A percentile compares a stretch with the other conserved stretches of the same genome.
Evolutionary conservation across 53 echinoderm and acorn worm species (phyloP).

Genomic region (Actinopyga echinites): DNA sequence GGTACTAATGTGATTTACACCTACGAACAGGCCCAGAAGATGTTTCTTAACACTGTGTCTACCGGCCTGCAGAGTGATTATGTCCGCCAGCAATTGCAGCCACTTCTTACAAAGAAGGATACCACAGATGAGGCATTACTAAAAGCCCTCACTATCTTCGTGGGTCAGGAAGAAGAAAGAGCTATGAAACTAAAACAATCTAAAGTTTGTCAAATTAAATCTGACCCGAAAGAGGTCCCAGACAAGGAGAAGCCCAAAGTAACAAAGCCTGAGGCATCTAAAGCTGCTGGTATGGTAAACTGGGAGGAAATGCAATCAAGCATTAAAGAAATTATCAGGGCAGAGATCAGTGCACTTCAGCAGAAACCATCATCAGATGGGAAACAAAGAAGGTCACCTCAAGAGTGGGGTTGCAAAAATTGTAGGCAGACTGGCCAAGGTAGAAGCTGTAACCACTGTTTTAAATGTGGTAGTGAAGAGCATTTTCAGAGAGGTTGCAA

Average conservation of each 20-base stretch:
- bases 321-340: constrained; percentile 9
- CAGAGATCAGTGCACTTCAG: too few species aligned
- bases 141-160: constrained; percentile 26
- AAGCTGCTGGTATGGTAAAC: neutral
- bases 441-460: neutral
- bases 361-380: neutral
- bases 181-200: constrained; percentile 7
- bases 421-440: constrained; percentile 13
- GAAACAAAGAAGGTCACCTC: neutral
- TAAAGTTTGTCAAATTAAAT: neutral
- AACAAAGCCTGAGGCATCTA: neutral
- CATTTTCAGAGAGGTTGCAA: too few species aligned
- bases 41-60: constrained; percentile 58
- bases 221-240: too few species aligned
- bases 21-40: constrained; percentile 22
- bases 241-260: too few species aligned
- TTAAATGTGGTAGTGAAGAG: constrained; percentile 40
- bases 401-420: constrained; percentile 14
- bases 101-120: constrained; percentile 3
- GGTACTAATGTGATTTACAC: constrained; percentile 1
- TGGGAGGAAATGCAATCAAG: too few species aligned
- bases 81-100: constrained; percentile 53
- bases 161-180: constrained; percentile 42
- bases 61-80: constrained; percentile 56
- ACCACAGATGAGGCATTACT: constrained; percentile 48